Conservation (phyloP, 2,797 vertebrate genomes). For the Cuculus canorus region DNA sequence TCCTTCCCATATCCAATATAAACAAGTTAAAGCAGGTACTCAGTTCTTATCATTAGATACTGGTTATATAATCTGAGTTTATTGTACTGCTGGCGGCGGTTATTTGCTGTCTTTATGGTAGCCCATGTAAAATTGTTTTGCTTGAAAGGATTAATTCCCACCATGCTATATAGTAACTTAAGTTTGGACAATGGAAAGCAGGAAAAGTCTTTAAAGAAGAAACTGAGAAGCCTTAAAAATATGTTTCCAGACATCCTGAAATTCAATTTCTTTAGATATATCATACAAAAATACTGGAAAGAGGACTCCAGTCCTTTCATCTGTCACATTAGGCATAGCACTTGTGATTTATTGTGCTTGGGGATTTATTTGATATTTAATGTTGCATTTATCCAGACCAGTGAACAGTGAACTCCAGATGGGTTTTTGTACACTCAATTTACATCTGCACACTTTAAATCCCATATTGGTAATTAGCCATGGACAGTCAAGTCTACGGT, state of each 20-base stretch:
- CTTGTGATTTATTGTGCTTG: constrained; percentile 2
- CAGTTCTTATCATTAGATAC: not conserved
- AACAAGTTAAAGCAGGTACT: not conserved
- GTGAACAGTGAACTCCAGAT: constrained; percentile 32
- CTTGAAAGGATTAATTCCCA: not conserved
- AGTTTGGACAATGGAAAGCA: not conserved
- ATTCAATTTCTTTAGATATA: not conserved
- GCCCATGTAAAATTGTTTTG: not conserved
- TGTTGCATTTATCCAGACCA: constrained; percentile 20
- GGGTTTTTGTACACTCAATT: not conserved
- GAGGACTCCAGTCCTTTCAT: not conserved
- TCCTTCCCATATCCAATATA: not conserved
- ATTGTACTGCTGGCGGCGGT: not conserved
- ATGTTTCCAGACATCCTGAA: not conserved
- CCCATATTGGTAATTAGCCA: constrained; percentile 20
- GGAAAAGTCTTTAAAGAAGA: not conserved
- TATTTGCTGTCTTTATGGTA: not conserved
- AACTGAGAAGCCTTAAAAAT: not conserved
- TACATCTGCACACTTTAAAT: constrained; percentile 40
- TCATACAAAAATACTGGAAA: not conserved
- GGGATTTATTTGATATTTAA: constrained; percentile 46
- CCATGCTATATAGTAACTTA: not conserved
- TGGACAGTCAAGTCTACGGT: not conserved
- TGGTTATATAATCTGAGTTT: not conserved
- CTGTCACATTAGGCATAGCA: not conserved